phyloP scores from a whole-genome alignment of 2,113 vertebrate species.

The Synodontis membranacea region DNA sequence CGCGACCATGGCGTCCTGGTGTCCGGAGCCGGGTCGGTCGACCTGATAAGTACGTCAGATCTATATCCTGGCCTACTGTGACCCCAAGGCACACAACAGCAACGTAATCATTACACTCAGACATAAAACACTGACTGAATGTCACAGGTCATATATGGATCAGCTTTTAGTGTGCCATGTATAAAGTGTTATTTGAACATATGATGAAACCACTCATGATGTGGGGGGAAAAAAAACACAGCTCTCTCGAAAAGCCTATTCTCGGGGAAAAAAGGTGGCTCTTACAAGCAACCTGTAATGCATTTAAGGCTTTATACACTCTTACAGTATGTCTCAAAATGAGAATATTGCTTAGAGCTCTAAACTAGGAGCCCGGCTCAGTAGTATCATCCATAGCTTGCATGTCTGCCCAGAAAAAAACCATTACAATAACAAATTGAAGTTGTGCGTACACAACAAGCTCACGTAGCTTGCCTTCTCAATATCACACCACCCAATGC shows the following conservation, averaged over 20 bases:
- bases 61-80: neutral
- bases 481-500: conserved; percentile 32
- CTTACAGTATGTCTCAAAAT: neutral
- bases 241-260: neutral
- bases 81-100: neutral
- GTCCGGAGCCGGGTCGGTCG: neutral
- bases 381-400: conserved; percentile 8
- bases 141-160: neutral
- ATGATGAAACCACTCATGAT: neutral
- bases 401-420: neutral
- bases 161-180: conserved; percentile 2
- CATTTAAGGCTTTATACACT: neutral
- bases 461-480: conserved; percentile 18
- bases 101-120: neutral
- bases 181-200: neutral
- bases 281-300: neutral
- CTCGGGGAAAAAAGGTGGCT: neutral
- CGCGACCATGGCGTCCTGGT: neutral
- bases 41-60: conserved; percentile 20
- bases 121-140: neutral
- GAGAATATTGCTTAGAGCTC: neutral
- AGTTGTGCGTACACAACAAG: neutral
- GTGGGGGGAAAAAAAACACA: neutral
- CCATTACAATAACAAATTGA: conserved; percentile 26
- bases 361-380: neutral